Evolutionary conservation across 2,888 invertebrate species (phyloP).

Genomic region (Atethmia centrago): DNA sequence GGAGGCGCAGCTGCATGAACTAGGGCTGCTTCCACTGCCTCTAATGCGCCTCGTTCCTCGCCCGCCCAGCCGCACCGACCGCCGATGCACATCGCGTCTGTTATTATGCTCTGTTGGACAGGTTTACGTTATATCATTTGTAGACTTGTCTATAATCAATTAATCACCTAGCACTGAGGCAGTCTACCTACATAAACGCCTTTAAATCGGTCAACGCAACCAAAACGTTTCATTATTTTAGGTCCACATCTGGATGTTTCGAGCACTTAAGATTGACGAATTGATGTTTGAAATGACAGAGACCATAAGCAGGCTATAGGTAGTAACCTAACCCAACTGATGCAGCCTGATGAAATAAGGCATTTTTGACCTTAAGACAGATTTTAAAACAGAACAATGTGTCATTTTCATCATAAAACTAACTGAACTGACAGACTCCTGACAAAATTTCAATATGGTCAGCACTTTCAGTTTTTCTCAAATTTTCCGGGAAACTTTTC

Average conservation of each 20-base stretch:
- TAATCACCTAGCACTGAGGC: too few species aligned
- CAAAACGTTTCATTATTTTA: neutral
- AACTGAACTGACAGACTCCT: too few species aligned
- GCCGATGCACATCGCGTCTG: constrained; percentile 92
- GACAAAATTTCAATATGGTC: too few species aligned
- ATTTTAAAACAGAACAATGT: neutral
- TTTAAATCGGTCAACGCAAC: too few species aligned
- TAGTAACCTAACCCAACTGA: constrained; percentile 1
- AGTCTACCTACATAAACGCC: too few species aligned
- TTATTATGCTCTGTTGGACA: constrained; percentile 90
- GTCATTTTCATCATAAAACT: neutral
- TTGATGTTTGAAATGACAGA: neutral
- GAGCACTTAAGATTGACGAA: neutral
- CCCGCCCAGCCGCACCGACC: constrained; percentile 92
- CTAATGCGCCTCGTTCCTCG: constrained; percentile 93
- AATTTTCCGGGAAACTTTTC: too few species aligned
- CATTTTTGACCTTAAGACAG: neutral
- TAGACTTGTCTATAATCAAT: too few species aligned
- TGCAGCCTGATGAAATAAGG: neutral
- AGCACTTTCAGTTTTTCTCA: too few species aligned
- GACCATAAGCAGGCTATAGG: neutral
- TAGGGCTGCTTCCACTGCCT: constrained; percentile 94
- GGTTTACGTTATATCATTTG: neutral
- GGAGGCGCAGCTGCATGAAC: constrained; percentile 96
- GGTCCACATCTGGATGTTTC: neutral